phyloP scores from a whole-genome alignment of 2,797 vertebrate genomes.

The Esox lucius region DNA sequence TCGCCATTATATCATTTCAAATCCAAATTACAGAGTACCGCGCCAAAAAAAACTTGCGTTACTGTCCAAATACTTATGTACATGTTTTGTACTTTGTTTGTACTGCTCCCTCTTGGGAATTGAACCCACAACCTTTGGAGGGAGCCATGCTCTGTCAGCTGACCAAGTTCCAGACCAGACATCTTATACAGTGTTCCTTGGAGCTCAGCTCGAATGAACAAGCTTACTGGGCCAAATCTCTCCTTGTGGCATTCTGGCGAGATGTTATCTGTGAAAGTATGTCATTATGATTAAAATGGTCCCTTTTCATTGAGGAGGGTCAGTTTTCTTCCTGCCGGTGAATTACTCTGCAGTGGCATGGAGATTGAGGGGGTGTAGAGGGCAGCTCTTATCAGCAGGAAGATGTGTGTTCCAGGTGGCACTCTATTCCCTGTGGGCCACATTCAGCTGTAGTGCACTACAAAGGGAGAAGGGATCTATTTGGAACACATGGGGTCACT shows the following conservation, averaged over 20 bases:
- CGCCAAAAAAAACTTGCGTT: no score
- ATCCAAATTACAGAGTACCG: no score
- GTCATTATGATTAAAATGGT: slow-evolving; percentile 8
- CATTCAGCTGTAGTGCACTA: no score
- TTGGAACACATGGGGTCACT: not conserved
- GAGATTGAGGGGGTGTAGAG: slow-evolving; percentile 27
- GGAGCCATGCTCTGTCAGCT: no score
- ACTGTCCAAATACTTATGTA: no score
- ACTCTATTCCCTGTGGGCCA: not conserved
- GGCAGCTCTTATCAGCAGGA: slow-evolving; percentile 21
- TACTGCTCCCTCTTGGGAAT: not conserved
- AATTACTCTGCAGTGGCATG: slow-evolving; percentile 56
- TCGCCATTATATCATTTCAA: no score
- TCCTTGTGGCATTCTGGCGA: slow-evolving; percentile 23
- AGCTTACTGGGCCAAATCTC: not conserved
- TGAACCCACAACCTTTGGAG: no score
- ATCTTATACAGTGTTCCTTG: no score
- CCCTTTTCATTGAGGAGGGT: slow-evolving; percentile 42
- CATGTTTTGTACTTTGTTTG: not conserved
- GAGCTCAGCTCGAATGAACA: no score
- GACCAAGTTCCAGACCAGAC: no score
- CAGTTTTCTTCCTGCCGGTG: slow-evolving; percentile 66
- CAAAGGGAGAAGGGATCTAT: no score
- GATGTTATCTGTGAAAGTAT: slow-evolving; percentile 22
- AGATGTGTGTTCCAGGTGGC: not conserved